Evolutionary conservation across 2,113 vertebrate species (phyloP), one percentile per base, ranked within the genome.

Genomic region (Taxidea taxus): DNA sequence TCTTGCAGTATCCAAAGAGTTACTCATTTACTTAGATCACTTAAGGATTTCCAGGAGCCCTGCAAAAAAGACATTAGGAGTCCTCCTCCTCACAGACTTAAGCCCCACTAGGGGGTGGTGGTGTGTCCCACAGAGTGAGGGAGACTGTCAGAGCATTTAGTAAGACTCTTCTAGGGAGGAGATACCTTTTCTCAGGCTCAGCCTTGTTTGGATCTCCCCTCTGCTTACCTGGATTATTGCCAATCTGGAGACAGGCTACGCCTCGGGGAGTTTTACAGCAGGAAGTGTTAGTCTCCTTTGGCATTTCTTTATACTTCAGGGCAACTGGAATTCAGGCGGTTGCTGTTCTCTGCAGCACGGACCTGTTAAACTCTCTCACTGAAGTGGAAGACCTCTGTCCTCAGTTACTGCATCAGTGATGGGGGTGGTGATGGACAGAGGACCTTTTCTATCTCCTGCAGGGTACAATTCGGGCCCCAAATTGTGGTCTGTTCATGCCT

Each of bases 11-110:
- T 87, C 70, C 92, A 94, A 95, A 94, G 92, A 91, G 81, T 85
- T 82, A 72, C 87, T 97, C 94, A 87, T 95, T 97, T 94, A 94
- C 95, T 96, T 68, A 96, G 91, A 95, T 97, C 91, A 91, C 23
- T 74, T 54, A 88, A 88, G 83, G 80, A 80, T 88, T 95, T 97
- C 90, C 44, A 90, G 92, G 90, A 74, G 68, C 42, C 92, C 91
- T 21, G 23, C 82, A 91, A 83, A 89, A 90, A 91, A 37, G 70
- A 89, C 34, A 72, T 77, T 23, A 87, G 75, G 78, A 12, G 9
- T 21, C 6, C 20, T 29, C 20, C 31, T 68, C 34, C 56, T 6
- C 37, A 6, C 34, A 49, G 85, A 47, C 27, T 82, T 90, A 60
- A 37, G 37, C 20, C 39, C 20, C 47, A 4, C 9, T 21, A 12